These are phyloP conservation scores for Teinopalpus imperialis DNA, from an alignment of 2,888 invertebrate species.

Conservation along the genomic window DNA sequence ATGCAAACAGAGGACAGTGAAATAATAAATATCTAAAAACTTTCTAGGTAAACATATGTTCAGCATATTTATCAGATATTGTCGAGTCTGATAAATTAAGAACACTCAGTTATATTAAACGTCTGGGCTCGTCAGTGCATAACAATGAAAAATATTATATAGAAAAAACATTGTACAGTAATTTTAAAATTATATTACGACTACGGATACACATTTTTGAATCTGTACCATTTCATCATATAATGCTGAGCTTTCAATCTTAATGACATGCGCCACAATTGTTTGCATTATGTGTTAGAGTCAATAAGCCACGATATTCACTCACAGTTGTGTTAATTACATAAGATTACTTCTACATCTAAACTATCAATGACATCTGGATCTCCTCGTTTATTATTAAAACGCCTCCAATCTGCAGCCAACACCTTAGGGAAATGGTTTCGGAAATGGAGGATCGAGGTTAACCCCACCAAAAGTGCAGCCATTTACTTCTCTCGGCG, in stretches of 20 bases:
- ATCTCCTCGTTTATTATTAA: neutral
- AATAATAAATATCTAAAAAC: slow-evolving; percentile 10
- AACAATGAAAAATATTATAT: no score
- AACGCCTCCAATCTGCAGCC: no score
- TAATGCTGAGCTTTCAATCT: slow-evolving; percentile 1
- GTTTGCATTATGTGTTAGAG: neutral
- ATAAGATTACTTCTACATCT: neutral
- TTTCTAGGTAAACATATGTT: slow-evolving; percentile 17
- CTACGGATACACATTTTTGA: no score
- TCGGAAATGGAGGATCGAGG: no score
- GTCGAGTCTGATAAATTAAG: slow-evolving; percentile 1
- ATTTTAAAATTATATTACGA: no score
- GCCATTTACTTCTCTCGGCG: no score
- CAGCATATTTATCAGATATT: neutral
- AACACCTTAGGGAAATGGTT: no score
- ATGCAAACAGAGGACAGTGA: slow-evolving; percentile 24
- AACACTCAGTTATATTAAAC: slow-evolving; percentile 1
- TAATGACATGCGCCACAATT: slow-evolving; percentile 1
- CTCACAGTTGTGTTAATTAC: neutral
- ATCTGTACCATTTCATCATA: no score
- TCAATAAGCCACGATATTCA: no score
- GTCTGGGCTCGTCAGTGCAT: neutral
- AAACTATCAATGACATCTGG: no score
- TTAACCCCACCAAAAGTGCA: no score
- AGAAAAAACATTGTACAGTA: no score